These are phyloP conservation scores for Setipinna tenuifilis DNA, from an alignment of 2,797 vertebrate species.

Conservation along the genomic window DNA sequence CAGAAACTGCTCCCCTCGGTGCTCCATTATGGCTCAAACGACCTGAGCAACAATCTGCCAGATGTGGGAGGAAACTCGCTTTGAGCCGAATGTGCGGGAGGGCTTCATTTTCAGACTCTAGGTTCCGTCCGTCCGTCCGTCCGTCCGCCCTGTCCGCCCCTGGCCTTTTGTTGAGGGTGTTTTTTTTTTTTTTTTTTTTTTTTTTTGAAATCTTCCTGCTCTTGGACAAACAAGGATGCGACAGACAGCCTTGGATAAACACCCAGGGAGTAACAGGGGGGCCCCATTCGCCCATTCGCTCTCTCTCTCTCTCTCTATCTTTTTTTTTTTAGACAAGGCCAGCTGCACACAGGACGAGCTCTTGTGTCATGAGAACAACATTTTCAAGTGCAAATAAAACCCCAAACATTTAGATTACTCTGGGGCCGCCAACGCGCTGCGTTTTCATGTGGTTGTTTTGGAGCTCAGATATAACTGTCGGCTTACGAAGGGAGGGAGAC, in stretches of 20 bases:
- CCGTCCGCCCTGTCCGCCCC: not conserved
- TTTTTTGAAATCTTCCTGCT: slow-evolving; percentile 20
- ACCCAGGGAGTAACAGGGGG: slow-evolving; percentile 41
- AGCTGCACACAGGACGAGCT: slow-evolving; percentile 74
- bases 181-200: not conserved
- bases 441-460: slow-evolving; percentile 67
- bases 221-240: slow-evolving; percentile 45
- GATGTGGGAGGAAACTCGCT: slow-evolving; percentile 42
- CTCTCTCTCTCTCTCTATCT: slow-evolving; percentile 16
- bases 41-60: slow-evolving; percentile 58
- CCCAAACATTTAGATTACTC: slow-evolving; percentile 79
- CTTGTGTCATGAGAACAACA: slow-evolving; percentile 74
- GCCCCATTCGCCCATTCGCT: not conserved
- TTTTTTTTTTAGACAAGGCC: slow-evolving; percentile 50
- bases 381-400: slow-evolving; percentile 74
- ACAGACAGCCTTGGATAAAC: slow-evolving; percentile 64
- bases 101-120: not conserved
- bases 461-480: slow-evolving; percentile 67
- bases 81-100: slow-evolving; percentile 41
- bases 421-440: slow-evolving; percentile 65
- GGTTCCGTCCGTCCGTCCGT: not conserved
- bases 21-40: slow-evolving; percentile 49
- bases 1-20: slow-evolving; percentile 63
- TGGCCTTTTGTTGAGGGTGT: slow-evolving; percentile 6
- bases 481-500: slow-evolving; percentile 71